Conservation (phyloP, 92 coral and sea anemone species). For the Phenganax stokvisi region DNA sequence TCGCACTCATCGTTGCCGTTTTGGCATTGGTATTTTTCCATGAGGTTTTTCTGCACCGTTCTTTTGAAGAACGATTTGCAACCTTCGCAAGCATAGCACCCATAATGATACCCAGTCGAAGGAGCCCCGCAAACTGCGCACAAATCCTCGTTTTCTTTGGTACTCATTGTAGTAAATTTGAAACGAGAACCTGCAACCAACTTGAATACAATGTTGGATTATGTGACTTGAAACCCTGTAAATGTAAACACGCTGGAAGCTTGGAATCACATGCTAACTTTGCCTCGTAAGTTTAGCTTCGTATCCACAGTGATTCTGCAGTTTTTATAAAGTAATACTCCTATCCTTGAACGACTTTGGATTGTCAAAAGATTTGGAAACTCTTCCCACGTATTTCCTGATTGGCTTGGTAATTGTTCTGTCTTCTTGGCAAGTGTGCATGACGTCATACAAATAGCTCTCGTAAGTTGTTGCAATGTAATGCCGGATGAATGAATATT, state of each 20-base stretch:
- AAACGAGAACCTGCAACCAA: neutral
- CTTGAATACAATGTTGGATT: too few species aligned
- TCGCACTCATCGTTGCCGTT: constrained; percentile 50
- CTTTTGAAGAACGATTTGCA: constrained; percentile 96
- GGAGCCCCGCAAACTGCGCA: constrained; percentile 88
- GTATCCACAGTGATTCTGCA: neutral
- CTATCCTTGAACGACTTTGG: neutral
- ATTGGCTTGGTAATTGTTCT: neutral
- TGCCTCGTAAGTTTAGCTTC: neutral
- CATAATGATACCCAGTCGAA: constrained; percentile 92
- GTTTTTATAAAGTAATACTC: neutral
- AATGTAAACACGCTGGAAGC: too few species aligned
- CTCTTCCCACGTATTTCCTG: constrained; percentile 6
- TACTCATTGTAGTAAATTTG: neutral
- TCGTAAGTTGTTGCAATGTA: neutral
- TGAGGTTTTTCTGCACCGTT: constrained; percentile 74
- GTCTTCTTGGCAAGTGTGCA: neutral
- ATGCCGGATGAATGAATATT: neutral
- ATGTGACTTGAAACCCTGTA: too few species aligned
- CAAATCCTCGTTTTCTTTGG: constrained; percentile 39
- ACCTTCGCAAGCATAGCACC: constrained; percentile 93
- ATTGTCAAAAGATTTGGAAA: neutral
- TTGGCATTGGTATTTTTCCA: constrained; percentile 65
- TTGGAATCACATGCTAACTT: neutral
- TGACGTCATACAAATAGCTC: constrained; percentile 3